Percentiles rank a stretch among this genome's conserved stretches.
Conservation (phyloP, 2,113 vertebrate genomes). For the Tricholaema leucomelas region DNA sequence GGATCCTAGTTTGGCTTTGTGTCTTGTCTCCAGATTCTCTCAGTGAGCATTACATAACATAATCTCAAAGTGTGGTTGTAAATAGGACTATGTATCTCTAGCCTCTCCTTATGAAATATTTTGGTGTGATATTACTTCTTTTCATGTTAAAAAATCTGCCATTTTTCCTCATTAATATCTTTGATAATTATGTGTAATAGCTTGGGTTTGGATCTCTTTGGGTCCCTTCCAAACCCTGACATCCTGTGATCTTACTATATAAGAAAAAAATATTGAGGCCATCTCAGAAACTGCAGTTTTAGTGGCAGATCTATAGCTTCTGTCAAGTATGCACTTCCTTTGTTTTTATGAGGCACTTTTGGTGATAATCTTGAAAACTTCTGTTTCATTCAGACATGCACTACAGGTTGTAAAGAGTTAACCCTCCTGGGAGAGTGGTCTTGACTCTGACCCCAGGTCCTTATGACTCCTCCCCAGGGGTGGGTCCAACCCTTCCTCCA, state of each 20-base stretch:
- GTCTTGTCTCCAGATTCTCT: not conserved
- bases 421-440: too few relatives aligned
- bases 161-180: not conserved
- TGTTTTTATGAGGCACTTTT: constrained; percentile 23
- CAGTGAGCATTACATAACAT: not conserved
- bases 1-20: not conserved
- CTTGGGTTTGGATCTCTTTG: too few relatives aligned
- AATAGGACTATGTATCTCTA: not conserved
- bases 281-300: not conserved
- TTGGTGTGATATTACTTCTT: not conserved
- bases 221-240: too few relatives aligned
- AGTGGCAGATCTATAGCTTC: not conserved
- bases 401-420: too few relatives aligned
- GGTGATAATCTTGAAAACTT: constrained; percentile 42
- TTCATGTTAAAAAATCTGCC: not conserved
- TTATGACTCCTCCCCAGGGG: too few relatives aligned
- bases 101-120: not conserved
- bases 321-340: not conserved
- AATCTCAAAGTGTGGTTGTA: not conserved
- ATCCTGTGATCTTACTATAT: not conserved
- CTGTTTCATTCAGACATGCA: not conserved
- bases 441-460: too few relatives aligned
- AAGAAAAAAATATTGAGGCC: not conserved
- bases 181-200: not conserved
- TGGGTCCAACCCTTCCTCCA: too few relatives aligned